Conservation (phyloP, 2,888 invertebrate genomes). For the Tortrix viridana region DNA sequence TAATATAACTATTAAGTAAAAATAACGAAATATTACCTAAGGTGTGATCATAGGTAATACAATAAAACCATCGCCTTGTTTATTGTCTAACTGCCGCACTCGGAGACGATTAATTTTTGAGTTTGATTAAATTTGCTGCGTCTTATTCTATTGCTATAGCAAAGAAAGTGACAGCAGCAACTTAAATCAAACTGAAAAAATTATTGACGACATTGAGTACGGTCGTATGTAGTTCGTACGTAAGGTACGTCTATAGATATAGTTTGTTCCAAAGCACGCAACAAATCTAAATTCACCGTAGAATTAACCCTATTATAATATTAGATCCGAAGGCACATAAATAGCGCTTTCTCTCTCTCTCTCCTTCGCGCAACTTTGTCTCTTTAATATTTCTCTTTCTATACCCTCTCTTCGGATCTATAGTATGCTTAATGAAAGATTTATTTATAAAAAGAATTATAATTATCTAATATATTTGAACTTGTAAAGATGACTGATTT, state of each 20-base stretch:
- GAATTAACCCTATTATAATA: conserved; percentile 3
- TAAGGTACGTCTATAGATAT: not conserved
- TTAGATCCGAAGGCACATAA: conserved; percentile 18
- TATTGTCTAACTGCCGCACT: no score
- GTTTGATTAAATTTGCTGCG: no score
- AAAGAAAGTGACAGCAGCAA: no score
- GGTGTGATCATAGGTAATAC: no score
- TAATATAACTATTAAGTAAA: no score
- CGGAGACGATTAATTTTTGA: no score
- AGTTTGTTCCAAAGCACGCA: conserved; percentile 1
- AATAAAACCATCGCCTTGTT: no score
- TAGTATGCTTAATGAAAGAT: conserved; percentile 45
- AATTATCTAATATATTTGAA: conserved; percentile 62
- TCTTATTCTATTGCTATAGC: no score
- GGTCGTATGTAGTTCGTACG: not conserved
- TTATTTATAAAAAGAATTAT: conserved; percentile 56
- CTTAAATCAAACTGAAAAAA: no score
- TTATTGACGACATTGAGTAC: no score
- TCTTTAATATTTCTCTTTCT: conserved; percentile 4
- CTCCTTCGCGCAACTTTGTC: conserved; percentile 13
- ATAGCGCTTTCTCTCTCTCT: conserved; percentile 11
- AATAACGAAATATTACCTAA: no score
- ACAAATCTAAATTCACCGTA: conserved; percentile 25
- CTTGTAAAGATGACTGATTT: conserved; percentile 63
- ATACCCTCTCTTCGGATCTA: conserved; percentile 32